Conservation (phyloP, 1,140 invertebrate species). For the Yoshiicerus persimilis region DNA sequence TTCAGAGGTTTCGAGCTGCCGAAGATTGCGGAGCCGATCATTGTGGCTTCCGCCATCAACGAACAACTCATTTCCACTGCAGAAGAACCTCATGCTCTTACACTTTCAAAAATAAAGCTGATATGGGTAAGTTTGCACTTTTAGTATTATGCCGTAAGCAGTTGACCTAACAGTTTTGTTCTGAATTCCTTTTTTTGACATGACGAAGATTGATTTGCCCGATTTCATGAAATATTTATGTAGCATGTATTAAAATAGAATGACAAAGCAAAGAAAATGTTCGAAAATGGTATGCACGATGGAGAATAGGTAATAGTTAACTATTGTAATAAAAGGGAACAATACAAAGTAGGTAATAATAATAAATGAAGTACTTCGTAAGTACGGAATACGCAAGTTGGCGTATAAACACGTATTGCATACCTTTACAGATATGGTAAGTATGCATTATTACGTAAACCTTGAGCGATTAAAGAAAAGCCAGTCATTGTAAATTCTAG, state of each 20-base stretch:
- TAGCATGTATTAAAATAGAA: neutral
- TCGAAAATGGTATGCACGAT: neutral
- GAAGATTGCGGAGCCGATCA: conserved; percentile 84
- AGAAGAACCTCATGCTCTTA: conserved; percentile 83
- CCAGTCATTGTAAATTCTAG: neutral
- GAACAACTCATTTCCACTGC: conserved; percentile 98
- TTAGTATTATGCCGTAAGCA: no score
- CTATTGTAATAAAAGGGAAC: neutral
- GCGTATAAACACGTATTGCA: neutral
- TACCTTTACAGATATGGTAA: neutral
- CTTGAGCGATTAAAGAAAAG: conserved; percentile 12
- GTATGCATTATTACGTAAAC: neutral
- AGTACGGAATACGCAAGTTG: neutral
- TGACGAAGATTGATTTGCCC: neutral
- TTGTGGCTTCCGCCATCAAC: conserved; percentile 90
- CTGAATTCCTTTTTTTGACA: no score
- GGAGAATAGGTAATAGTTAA: neutral
- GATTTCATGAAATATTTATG: neutral
- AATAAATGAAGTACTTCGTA: neutral
- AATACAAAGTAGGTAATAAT: neutral
- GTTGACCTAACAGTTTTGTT: no score
- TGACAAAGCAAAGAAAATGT: neutral
- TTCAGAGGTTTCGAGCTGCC: conserved; percentile 82
- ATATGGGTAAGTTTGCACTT: conserved; percentile 85
- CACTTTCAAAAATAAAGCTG: conserved; percentile 98